Evolutionary conservation across 2,888 invertebrate genomes (phyloP), one percentile per base, ranked within the genome.

Genomic region (Noctua janthina): DNA sequence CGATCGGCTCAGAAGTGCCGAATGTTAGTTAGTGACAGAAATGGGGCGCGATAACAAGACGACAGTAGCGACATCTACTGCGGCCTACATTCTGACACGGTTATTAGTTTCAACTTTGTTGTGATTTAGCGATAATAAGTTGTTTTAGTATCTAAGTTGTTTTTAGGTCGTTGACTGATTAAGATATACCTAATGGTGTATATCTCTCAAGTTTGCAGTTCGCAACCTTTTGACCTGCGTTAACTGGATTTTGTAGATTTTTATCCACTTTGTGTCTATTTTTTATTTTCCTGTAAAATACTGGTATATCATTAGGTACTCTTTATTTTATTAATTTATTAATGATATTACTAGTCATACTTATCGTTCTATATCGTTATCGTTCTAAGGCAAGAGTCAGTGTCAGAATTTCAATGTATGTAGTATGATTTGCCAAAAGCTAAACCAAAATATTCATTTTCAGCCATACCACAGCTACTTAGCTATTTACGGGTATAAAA

Each of bases 11-110:
- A 64, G 70, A 84, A 82, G 88, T 83, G 69, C 79, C 86, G 70
- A 88, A 89, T 83, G 80, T 89, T 89, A 87, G 81, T 81, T 83
- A 87, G 83, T 81, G 84, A 83, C 90, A 84, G 69, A 88, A 88
- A 75, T 90, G 83, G 88, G 79, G 20, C 88, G 79, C 35, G 90
- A 86, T 87, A 88, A 78, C 87, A 82, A 82, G 84, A 77, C 73
- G 59, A 56, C 72, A 69, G 54, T 68, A 59, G 68, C 71, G 68
- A 79, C 79, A 67, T 80, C 72, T 78, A 73, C 62, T 39, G 71
- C 81, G 86, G 72, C 80, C 86, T 82, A 88, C 68, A 66, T 84
- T 76, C 72, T 79, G 83, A 86, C 87, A 79, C 70, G 29, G 75
- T 49, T 88, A 79, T 82, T 85, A 78, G 62, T 76, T 78, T 35